Conservation (phyloP, 2,797 vertebrate genomes). For the Leptoclinus maculatus region DNA sequence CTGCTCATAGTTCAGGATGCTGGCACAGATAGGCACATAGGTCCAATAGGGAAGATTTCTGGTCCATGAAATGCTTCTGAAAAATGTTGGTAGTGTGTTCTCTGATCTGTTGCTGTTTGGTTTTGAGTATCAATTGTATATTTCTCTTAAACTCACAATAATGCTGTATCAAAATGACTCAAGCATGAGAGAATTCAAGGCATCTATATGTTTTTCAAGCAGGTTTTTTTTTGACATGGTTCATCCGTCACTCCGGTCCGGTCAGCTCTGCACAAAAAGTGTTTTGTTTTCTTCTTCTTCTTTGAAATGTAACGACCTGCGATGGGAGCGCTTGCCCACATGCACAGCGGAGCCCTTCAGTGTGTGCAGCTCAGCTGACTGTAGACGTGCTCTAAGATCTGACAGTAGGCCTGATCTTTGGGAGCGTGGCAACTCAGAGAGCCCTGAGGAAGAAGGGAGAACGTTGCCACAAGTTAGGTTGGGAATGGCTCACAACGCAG, state of each 20-base stretch:
- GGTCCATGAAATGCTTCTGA: conserved; percentile 16
- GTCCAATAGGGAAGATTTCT: conserved; percentile 56
- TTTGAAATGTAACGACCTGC: conserved; percentile 12
- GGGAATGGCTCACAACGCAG: not conserved
- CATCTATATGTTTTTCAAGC: conserved; percentile 60
- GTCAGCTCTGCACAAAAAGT: conserved; percentile 19
- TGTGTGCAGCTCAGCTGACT: conserved; percentile 84
- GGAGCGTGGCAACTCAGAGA: conserved; percentile 93
- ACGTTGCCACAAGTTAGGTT: not conserved
- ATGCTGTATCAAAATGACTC: conserved; percentile 36
- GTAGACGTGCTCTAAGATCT: conserved; percentile 93
- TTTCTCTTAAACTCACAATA: conserved; percentile 13
- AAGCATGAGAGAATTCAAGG: conserved; percentile 48
- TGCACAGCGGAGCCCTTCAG: conserved; percentile 59
- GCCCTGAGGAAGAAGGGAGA: conserved; percentile 81
- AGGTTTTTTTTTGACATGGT: conserved; percentile 17
- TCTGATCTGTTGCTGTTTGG: conserved; percentile 5
- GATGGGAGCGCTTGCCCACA: not conserved
- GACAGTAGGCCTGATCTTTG: conserved; percentile 93
- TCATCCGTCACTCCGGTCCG: not conserved
- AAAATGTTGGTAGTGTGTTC: not conserved
- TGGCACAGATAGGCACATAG: conserved; percentile 66
- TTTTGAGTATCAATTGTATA: not conserved
- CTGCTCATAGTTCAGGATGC: conserved; percentile 35
- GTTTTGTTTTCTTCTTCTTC: not conserved